A percentile compares a stretch with the other conserved stretches of the same genome.
Conservation (phyloP, 1,140 invertebrate genomes). For the Cotesia chilonis region DNA sequence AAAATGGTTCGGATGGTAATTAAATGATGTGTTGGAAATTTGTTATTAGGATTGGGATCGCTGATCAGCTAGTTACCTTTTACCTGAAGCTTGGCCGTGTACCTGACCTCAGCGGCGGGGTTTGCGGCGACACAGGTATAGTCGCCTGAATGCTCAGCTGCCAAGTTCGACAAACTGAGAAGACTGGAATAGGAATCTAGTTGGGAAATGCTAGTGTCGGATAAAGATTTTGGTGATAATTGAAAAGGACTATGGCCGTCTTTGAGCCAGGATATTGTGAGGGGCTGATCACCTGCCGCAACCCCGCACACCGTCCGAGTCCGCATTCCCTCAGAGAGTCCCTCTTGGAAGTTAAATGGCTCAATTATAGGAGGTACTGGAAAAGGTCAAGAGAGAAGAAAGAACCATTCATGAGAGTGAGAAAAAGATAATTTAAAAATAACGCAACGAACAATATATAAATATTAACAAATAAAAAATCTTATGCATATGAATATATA, state of each 20-base stretch:
- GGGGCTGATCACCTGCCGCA: conserved; percentile 79
- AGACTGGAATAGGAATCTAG: conserved; percentile 79
- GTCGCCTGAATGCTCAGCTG: conserved; percentile 78
- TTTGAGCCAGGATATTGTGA: conserved; percentile 82
- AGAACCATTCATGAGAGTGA: conserved; percentile 72
- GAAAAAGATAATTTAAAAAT: conserved; percentile 66
- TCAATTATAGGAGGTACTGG: conserved; percentile 86
- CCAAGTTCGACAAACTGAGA: conserved; percentile 80
- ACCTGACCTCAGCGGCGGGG: conserved; percentile 80
- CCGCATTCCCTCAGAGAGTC: conserved; percentile 83
- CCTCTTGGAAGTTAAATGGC: conserved; percentile 84
- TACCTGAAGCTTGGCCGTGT: conserved; percentile 81
- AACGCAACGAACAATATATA: conserved; percentile 52
- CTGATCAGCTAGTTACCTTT: conserved; percentile 77
- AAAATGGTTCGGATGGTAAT: neutral
- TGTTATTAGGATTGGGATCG: conserved; percentile 40
- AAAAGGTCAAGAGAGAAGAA: conserved; percentile 72
- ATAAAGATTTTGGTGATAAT: conserved; percentile 69
- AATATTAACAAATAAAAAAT: conserved; percentile 14
- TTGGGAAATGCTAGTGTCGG: conserved; percentile 73
- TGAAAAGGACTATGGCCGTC: conserved; percentile 71
- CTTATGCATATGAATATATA: conserved; percentile 26
- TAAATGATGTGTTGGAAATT: conserved; percentile 7
- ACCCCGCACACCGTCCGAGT: conserved; percentile 86
- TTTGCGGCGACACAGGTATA: conserved; percentile 85